Evolutionary conservation across 2,113 vertebrate species (phyloP).

Genomic region (Limanda limanda): DNA sequence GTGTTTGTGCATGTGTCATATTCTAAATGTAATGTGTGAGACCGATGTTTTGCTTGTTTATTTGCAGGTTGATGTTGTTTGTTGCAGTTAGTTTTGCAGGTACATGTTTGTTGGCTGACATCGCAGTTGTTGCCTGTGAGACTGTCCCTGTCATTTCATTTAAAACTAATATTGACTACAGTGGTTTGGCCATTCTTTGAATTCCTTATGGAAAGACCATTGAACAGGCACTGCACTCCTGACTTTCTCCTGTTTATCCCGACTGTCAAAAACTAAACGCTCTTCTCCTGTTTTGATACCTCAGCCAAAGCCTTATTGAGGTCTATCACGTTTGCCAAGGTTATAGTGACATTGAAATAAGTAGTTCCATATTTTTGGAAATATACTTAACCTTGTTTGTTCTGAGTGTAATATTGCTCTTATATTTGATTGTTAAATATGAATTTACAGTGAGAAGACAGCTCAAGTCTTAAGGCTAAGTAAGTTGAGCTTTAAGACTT

Average conservation of each 20-base stretch:
- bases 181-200: slow-evolving; percentile 54
- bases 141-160: slow-evolving; percentile 52
- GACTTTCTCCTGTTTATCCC: slow-evolving; percentile 10
- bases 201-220: slow-evolving; percentile 28
- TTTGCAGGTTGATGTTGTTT: background rate
- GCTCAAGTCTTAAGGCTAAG: no score
- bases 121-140: slow-evolving; percentile 17
- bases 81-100: no score
- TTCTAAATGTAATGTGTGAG: background rate
- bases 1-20: background rate
- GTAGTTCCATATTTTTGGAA: background rate
- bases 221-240: slow-evolving; percentile 34
- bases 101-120: background rate
- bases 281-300: background rate
- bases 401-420: background rate
- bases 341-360: background rate
- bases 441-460: no score
- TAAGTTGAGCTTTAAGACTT: background rate
- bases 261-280: background rate
- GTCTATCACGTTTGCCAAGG: background rate
- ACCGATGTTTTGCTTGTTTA: slow-evolving; percentile 4
- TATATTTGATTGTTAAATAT: background rate
- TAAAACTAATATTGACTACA: slow-evolving; percentile 57
- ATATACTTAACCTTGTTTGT: background rate
- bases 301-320: background rate